phyloP scores from a whole-genome alignment of 1,140 invertebrate species.

The Nebria ingens region DNA sequence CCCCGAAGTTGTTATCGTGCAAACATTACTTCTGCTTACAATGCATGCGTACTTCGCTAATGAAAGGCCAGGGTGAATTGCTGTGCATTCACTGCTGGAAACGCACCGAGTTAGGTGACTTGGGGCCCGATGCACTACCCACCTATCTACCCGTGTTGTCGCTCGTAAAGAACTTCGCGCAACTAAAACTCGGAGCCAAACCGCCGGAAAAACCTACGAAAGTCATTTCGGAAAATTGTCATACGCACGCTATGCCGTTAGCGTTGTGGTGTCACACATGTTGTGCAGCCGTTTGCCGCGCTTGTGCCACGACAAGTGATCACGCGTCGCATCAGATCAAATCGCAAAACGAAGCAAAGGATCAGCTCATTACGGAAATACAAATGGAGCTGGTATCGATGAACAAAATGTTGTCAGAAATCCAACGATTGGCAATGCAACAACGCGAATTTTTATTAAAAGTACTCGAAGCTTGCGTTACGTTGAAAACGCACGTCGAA shows the following conservation, averaged over 20 bases:
- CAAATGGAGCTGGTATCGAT: slow-evolving; percentile 38
- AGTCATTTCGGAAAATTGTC: slow-evolving; percentile 48
- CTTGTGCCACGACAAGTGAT: slow-evolving; percentile 51
- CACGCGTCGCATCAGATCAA: slow-evolving; percentile 56
- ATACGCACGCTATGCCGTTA: slow-evolving; percentile 59
- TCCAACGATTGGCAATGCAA: slow-evolving; percentile 50
- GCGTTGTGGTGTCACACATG: slow-evolving; percentile 64
- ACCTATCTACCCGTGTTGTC: slow-evolving; percentile 53
- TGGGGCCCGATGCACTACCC: slow-evolving; percentile 51
- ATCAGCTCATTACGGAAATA: slow-evolving; percentile 52
- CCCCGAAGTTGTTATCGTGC: slow-evolving; percentile 62
- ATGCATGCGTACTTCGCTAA: slow-evolving; percentile 54
- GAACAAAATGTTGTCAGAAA: slow-evolving; percentile 47
- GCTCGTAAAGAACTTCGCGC: slow-evolving; percentile 47
- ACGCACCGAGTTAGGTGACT: slow-evolving; percentile 46
- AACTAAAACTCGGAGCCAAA: slow-evolving; percentile 40
- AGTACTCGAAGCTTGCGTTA: slow-evolving; percentile 61
- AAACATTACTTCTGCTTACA: slow-evolving; percentile 66
- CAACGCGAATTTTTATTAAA: slow-evolving; percentile 60
- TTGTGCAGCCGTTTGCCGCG: slow-evolving; percentile 49
- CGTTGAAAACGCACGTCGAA: slow-evolving; percentile 60
- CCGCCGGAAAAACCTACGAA: slow-evolving; percentile 33
- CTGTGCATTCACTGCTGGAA: slow-evolving; percentile 61
- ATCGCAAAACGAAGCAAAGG: slow-evolving; percentile 54
- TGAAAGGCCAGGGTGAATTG: slow-evolving; percentile 46